phyloP scores from a whole-genome alignment of 2,888 invertebrate species.

The Stenotaenia linearis region DNA sequence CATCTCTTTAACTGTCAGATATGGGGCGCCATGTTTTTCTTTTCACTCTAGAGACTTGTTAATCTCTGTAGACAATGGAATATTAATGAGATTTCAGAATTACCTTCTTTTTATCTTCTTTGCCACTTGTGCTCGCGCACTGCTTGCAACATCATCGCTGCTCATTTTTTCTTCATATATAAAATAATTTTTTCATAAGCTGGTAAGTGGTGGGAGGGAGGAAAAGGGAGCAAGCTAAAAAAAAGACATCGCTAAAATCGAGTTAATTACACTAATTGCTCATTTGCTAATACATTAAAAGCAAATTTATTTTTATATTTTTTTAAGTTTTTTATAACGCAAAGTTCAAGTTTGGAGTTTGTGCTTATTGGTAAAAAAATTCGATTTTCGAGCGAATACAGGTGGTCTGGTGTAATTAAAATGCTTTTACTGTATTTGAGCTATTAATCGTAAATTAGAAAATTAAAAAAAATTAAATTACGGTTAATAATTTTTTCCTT shows the following conservation, averaged over 20 bases:
- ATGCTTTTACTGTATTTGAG: background rate
- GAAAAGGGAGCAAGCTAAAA: background rate
- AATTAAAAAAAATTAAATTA: too few relatives aligned
- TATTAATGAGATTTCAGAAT: conserved; percentile 22
- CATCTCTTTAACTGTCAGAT: background rate
- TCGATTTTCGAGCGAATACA: too few relatives aligned
- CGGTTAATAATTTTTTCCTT: background rate
- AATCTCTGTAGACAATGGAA: conserved; percentile 21
- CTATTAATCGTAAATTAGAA: background rate
- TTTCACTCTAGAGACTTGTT: conserved; percentile 14
- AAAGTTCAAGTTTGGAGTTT: background rate
- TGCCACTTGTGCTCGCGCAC: conserved; percentile 13
- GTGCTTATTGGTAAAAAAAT: too few relatives aligned
- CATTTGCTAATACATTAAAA: conserved; percentile 12
- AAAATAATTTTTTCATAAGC: conserved; percentile 26
- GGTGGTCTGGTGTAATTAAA: too few relatives aligned
- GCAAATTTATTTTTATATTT: background rate
- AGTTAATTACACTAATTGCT: conserved; percentile 24
- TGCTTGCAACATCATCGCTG: conserved; percentile 21
- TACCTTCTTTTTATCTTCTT: conserved; percentile 24
- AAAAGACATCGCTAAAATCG: conserved; percentile 8
- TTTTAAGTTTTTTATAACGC: background rate
- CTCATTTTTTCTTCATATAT: conserved; percentile 14
- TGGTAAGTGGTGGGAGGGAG: background rate
- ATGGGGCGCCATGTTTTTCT: conserved; percentile 10